phyloP scores from a whole-genome alignment of 2,113 vertebrate genomes.

The Elachura formosa region DNA sequence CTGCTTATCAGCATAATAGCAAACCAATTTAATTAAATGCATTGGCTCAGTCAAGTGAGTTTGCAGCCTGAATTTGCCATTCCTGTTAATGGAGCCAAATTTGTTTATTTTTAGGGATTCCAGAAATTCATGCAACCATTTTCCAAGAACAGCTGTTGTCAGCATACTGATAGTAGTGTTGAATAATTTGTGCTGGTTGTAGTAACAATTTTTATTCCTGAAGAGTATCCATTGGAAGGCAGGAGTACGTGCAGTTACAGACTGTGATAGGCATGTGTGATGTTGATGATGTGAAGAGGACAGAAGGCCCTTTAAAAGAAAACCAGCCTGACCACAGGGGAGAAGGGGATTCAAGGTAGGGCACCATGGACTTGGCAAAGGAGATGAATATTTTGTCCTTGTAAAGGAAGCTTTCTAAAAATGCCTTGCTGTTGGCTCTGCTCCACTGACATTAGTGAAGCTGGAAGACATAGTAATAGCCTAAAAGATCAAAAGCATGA shows the following conservation, averaged over 20 bases:
- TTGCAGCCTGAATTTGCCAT: not conserved
- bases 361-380: not conserved
- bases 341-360: constrained; percentile 16
- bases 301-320: not conserved
- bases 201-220: not conserved
- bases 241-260: not conserved
- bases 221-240: not conserved
- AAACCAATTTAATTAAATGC: constrained; percentile 35
- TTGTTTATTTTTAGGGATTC: constrained; percentile 14
- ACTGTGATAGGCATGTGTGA: rapidly evolving
- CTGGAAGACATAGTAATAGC: not conserved
- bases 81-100: not conserved
- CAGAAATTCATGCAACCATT: not conserved
- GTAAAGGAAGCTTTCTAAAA: constrained; percentile 26
- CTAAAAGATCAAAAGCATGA: constrained; percentile 20
- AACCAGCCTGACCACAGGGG: not conserved
- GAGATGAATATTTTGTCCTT: not conserved
- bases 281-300: not conserved
- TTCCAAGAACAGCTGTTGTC: constrained; percentile 22
- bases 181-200: not conserved
- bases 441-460: not conserved
- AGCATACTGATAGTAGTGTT: not conserved
- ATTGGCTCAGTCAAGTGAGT: not conserved
- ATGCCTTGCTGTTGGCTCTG: constrained; percentile 2
- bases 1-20: not conserved